A percentile compares a stretch with the other conserved stretches of the same genome.
phyloP scores from a whole-genome alignment of 2,113 vertebrate genomes.

The Marmota flaviventris region DNA sequence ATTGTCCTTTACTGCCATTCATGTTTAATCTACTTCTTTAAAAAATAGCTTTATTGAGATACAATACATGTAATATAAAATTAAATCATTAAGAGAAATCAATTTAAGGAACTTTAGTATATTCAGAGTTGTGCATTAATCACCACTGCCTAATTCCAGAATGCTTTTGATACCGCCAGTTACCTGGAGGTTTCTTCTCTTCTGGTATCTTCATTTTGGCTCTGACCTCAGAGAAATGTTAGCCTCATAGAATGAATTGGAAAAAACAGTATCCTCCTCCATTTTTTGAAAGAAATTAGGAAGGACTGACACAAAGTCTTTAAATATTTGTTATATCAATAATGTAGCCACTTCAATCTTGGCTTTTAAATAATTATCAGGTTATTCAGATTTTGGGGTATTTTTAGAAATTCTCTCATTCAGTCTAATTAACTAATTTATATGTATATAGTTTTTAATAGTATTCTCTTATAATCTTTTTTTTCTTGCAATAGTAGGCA shows the following conservation, averaged over 20 bases:
- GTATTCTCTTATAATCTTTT: background rate
- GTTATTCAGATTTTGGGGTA: background rate
- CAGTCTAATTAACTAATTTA: background rate
- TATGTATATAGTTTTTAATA: background rate
- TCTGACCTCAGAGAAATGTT: background rate
- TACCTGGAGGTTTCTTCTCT: too few species aligned
- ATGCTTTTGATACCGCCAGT: background rate
- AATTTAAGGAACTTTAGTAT: too few species aligned
- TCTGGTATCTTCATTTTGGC: background rate
- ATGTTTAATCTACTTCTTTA: background rate
- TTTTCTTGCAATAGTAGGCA: background rate
- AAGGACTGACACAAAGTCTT: background rate
- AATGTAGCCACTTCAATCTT: background rate
- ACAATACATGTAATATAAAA: too few species aligned
- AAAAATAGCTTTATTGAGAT: too few species aligned
- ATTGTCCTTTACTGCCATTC: background rate
- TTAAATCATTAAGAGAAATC: too few species aligned
- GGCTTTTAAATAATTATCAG: background rate
- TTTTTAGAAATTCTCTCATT: background rate
- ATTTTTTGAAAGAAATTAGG: background rate
- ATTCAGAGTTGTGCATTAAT: too few species aligned
- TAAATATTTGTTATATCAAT: background rate
- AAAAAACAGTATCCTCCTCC: background rate
- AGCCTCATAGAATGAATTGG: too few species aligned
- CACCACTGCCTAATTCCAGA: background rate